Conservation (phyloP, 2,888 invertebrate species). For the Macrophya alboannulata region DNA sequence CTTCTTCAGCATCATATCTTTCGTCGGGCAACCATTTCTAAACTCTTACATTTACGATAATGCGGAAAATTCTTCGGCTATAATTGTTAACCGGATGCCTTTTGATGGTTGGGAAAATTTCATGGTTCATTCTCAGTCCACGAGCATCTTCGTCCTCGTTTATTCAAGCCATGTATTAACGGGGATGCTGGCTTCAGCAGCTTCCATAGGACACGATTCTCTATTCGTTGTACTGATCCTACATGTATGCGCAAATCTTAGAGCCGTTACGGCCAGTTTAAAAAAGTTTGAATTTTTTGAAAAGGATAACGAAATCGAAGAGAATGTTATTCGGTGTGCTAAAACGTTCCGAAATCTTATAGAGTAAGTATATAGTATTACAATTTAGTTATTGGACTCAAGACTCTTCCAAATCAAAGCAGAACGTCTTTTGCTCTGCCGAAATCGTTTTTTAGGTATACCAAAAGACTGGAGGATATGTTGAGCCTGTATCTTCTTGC, state of each 20-base stretch:
- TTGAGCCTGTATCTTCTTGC: slow-evolving; percentile 23
- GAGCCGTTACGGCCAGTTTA: not conserved
- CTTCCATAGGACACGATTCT: slow-evolving; percentile 41
- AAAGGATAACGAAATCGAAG: not conserved
- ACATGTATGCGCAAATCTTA: slow-evolving; percentile 36
- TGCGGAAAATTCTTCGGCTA: not conserved
- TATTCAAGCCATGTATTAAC: not conserved
- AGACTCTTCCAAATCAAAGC: not conserved
- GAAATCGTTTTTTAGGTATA: slow-evolving; percentile 10
- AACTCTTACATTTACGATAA: not conserved
- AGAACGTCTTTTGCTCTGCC: not conserved
- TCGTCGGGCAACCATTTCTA: slow-evolving; percentile 12
- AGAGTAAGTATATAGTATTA: not conserved
- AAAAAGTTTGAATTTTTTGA: not conserved
- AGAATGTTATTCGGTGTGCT: not conserved
- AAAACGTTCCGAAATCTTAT: slow-evolving; percentile 18
- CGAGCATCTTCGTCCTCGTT: not conserved
- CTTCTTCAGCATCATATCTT: not conserved
- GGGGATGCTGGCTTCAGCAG: not conserved
- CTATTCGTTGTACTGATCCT: slow-evolving; percentile 37
- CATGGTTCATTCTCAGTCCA: not conserved
- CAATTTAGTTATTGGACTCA: not conserved
- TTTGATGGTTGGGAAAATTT: slow-evolving; percentile 45
- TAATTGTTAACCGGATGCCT: slow-evolving; percentile 5
- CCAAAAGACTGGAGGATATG: slow-evolving; percentile 13